These are phyloP conservation scores for Apeltes quadracus DNA, from an alignment of 2,113 vertebrate species.

Conservation along the genomic window DNA sequence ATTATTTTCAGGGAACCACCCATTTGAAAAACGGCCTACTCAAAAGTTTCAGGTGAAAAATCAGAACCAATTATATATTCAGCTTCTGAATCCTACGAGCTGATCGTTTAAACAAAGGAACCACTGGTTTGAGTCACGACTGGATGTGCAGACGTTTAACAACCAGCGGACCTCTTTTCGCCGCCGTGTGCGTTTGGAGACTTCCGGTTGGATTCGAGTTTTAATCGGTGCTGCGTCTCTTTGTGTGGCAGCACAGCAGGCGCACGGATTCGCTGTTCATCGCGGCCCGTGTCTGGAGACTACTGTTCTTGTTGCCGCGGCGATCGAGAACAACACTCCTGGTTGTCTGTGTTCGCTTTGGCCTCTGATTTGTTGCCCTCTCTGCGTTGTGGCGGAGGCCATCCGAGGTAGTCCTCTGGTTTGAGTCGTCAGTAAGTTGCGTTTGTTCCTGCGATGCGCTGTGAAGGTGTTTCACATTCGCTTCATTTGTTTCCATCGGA, in stretches of 20 bases:
- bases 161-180: background rate
- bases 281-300: conserved; percentile 10
- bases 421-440: background rate
- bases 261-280: background rate
- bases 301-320: conserved; percentile 49
- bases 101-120: background rate
- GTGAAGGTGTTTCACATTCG: background rate
- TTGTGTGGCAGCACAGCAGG: conserved; percentile 9
- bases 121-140: background rate
- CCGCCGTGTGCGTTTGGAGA: background rate
- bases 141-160: background rate
- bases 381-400: background rate
- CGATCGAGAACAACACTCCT: conserved; percentile 20
- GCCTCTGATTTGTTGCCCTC: background rate
- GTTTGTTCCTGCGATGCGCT: background rate
- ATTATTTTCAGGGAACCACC: background rate
- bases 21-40: background rate
- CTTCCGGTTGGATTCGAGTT: conserved; percentile 1
- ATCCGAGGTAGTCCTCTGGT: background rate
- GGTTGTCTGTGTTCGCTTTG: conserved; percentile 15
- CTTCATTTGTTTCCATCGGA: conserved; percentile 17
- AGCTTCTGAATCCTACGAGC: background rate
- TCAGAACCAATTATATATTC: background rate
- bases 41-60: background rate
- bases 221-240: background rate